A percentile compares a stretch with the other conserved stretches of the same genome.
Conservation (phyloP, 2,113 vertebrate species). For the Gracilinanus agilis region DNA sequence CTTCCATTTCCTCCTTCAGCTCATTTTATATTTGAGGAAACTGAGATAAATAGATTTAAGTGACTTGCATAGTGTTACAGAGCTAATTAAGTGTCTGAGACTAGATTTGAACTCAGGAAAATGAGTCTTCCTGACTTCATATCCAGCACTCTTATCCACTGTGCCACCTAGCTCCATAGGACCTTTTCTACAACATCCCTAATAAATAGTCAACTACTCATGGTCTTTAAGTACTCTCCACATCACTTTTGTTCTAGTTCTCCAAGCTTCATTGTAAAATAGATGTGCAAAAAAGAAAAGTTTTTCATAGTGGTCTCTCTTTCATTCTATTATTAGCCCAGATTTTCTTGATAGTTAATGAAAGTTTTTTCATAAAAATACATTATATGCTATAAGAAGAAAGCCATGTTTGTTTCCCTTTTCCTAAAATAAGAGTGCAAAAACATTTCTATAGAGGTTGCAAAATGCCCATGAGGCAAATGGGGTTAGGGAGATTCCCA, state of each 20-base stretch:
- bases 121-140: too few species aligned
- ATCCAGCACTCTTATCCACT: too few species aligned
- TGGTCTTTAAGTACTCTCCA: background rate
- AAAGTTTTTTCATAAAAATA: background rate
- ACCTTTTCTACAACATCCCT: background rate
- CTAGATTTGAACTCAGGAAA: too few species aligned
- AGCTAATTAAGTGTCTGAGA: too few species aligned
- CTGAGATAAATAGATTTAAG: too few species aligned
- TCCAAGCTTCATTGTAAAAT: background rate
- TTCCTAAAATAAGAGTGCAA: slow-evolving; percentile 33
- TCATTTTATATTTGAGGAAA: too few species aligned
- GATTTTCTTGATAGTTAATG: background rate
- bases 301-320: background rate
- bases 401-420: background rate
- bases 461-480: slow-evolving; percentile 56
- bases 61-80: too few species aligned
- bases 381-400: background rate
- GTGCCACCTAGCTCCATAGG: too few species aligned
- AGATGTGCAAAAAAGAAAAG: background rate
- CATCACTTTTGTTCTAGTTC: background rate
- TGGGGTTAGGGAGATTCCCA: slow-evolving; percentile 30
- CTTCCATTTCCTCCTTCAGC: too few species aligned
- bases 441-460: slow-evolving; percentile 38
- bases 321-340: background rate
- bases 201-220: background rate